These are phyloP conservation scores for Osmerus eperlanus DNA, from an alignment of 2,113 vertebrate genomes.

Conservation along the genomic window DNA sequence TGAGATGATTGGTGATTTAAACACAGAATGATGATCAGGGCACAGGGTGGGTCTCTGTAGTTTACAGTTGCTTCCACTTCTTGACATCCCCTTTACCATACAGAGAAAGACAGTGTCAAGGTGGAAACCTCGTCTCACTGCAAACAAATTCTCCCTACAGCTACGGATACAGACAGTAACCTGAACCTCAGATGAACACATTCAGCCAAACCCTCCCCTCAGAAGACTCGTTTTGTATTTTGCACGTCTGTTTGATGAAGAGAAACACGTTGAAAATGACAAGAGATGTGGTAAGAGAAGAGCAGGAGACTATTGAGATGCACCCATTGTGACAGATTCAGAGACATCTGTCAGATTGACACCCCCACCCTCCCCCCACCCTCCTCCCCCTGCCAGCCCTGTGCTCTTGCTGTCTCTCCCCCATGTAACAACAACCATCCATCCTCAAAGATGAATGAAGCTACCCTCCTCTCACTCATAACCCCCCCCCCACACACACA, in stretches of 20 bases:
- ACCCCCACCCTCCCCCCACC: constrained; percentile 13
- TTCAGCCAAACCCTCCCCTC: no score
- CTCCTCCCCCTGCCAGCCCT: constrained; percentile 4
- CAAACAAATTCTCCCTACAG: no score
- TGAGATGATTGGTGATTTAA: no score
- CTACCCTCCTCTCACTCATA: constrained; percentile 1
- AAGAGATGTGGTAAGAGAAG: no score
- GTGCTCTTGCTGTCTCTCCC: constrained; percentile 22
- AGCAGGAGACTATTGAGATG: background rate
- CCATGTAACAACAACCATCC: constrained; percentile 31
- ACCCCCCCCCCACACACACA: background rate
- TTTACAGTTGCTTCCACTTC: background rate
- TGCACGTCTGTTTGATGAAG: no score
- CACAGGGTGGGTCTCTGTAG: background rate
- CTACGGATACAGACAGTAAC: no score
- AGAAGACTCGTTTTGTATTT: no score
- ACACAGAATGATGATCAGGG: background rate
- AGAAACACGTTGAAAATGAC: no score
- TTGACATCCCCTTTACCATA: background rate
- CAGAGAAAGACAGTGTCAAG: background rate
- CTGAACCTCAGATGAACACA: no score
- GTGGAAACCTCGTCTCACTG: no score
- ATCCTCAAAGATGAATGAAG: constrained; percentile 32
- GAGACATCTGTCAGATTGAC: constrained; percentile 32
- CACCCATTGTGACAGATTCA: background rate